These are phyloP conservation scores for Hydriomena furcata DNA, from an alignment of 2,888 invertebrate genomes.

Conservation along the genomic window DNA sequence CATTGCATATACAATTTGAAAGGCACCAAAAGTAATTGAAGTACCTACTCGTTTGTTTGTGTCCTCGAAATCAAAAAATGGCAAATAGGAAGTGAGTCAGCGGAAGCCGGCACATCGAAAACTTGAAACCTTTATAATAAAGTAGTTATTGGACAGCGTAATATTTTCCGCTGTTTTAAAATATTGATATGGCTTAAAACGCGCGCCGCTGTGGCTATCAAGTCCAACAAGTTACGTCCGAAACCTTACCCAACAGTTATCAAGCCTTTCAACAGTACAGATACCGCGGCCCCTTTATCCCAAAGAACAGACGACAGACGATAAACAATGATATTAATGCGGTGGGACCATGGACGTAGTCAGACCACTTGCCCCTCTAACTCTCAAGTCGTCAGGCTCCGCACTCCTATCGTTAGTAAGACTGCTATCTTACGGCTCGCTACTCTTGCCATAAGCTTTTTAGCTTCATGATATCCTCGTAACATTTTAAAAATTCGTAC, in stretches of 20 bases:
- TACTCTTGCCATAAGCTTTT: not conserved
- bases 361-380: constrained; percentile 5
- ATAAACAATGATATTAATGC: constrained; percentile 35
- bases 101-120: constrained; percentile 4
- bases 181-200: constrained; percentile 2
- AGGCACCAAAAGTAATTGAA: too few relatives aligned
- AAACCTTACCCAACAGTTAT: constrained; percentile 26
- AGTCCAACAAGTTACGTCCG: constrained; percentile 22
- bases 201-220: constrained; percentile 21
- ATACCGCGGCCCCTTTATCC: constrained; percentile 29
- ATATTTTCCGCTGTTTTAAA: constrained; percentile 19
- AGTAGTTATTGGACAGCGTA: constrained; percentile 5
- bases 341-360: constrained; percentile 10
- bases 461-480: too few relatives aligned
- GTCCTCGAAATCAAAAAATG: not conserved
- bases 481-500: too few relatives aligned
- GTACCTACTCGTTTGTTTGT: not conserved
- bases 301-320: constrained; percentile 26
- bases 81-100: constrained; percentile 10
- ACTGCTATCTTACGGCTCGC: too few relatives aligned
- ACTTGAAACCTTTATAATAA: constrained; percentile 8
- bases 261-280: constrained; percentile 22
- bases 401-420: too few relatives aligned
- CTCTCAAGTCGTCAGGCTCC: too few relatives aligned
- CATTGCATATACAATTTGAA: too few relatives aligned